A percentile compares a stretch with the other conserved stretches of the same genome.
Conservation (phyloP, 2,113 vertebrate genomes). For the Tursiops truncatus region DNA sequence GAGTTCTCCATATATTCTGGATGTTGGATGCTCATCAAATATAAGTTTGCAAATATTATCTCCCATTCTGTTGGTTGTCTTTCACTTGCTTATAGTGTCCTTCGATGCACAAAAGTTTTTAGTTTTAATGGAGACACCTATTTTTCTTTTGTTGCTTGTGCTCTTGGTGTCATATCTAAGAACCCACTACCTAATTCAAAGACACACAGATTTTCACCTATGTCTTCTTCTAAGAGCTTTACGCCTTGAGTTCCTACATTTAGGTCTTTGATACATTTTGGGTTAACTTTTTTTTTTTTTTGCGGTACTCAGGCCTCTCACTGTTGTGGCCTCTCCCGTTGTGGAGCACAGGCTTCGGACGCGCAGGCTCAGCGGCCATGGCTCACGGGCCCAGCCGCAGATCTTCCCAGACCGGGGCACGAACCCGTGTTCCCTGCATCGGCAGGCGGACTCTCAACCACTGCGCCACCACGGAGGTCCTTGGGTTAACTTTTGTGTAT, state of each 20-base stretch:
- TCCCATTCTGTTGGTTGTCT: not conserved
- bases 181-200: not conserved
- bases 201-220: not conserved
- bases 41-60: not conserved
- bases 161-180: not conserved
- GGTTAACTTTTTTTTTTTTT: not conserved
- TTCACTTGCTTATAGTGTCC: not conserved
- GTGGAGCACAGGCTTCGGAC: too few species aligned
- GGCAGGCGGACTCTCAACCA: too few species aligned
- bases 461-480: too few species aligned
- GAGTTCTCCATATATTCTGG: not conserved
- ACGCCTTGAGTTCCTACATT: not conserved
- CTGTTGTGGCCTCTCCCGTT: too few species aligned
- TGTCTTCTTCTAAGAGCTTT: not conserved
- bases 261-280: not conserved
- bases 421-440: too few species aligned
- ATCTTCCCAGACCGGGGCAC: too few species aligned
- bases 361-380: too few species aligned
- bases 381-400: too few species aligned
- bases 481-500: not conserved
- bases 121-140: not conserved
- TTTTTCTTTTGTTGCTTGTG: not conserved
- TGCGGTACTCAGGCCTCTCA: too few species aligned
- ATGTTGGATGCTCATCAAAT: not conserved
- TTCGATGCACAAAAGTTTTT: not conserved